Conservation (phyloP, 2,113 vertebrate species). For the Chionis minor region DNA sequence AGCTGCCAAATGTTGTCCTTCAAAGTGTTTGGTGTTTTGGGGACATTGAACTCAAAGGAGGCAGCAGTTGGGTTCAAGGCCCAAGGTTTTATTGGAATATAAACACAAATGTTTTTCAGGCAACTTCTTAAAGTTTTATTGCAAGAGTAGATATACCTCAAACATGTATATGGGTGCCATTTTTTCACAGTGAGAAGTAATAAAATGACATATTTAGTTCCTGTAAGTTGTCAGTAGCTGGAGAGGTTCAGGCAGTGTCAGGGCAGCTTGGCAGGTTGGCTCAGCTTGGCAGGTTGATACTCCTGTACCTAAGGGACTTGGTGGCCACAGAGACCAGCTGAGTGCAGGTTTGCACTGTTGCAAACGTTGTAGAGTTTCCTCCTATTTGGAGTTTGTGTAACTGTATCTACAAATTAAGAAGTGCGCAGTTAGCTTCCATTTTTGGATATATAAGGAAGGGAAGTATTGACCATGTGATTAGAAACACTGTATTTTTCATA, state of each 20-base stretch:
- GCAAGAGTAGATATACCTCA: neutral
- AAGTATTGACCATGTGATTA: neutral
- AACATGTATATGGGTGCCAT: neutral
- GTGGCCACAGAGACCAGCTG: neutral
- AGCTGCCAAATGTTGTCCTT: neutral
- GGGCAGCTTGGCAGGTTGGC: neutral
- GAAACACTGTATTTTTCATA: neutral
- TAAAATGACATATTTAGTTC: neutral
- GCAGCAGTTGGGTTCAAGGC: neutral
- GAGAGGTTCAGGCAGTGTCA: neutral
- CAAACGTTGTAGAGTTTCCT: accelerated
- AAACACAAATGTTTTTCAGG: neutral
- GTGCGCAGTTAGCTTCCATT: neutral
- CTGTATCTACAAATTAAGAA: neutral
- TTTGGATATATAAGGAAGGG: neutral
- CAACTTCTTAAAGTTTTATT: neutral
- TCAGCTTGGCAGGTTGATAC: neutral
- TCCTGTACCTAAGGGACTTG: neutral
- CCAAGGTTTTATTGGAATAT: neutral
- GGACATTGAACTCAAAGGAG: neutral
- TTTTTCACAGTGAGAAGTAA: neutral
- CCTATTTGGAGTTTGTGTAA: neutral
- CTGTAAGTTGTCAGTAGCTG: neutral
- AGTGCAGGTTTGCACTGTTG: too few relatives aligned
- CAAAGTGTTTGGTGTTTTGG: neutral